Evolutionary conservation across 23 tunicate species (phyloP), one percentile per base, ranked within the genome.

Genomic region (Phallusia fumigata): DNA sequence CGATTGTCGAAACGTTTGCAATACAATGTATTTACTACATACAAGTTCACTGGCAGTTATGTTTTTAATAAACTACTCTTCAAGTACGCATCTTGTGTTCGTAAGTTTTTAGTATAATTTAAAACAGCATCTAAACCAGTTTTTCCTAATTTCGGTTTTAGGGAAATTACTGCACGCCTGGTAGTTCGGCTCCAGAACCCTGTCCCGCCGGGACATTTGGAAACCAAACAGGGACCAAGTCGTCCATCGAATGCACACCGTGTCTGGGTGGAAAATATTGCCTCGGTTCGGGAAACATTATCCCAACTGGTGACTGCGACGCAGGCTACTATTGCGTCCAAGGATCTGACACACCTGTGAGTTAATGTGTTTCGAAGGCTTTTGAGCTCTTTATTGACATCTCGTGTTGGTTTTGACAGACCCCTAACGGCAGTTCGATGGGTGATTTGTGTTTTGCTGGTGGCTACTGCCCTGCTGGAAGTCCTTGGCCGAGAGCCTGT

Each of bases 231-330:
- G 84, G 83, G 0, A 86, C 81, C 24, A 86, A 82, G 36, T 85
- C 75, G 52, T 44, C 87, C 15, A 34, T 78, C 8, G 98, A 94
- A 65, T 94, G 98, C 75, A 82, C 90, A 10, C 79, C 78, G 8
- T 94, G 98, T 65, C 74, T 89, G 15, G 98, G 98, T 1, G 98
- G 98, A 18, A 85, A 33, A 35, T 94, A 85, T 65, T 94, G 98
- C 50, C 58, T 8, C 10, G 97, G 95, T 16, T 22, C 52, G 3
- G 90, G 89, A 13, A 84, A 89, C 65, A 74, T 88, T 16, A 79
- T 69, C 74, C 91, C 90, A n/a, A 92, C 99, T 33, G 99, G 78
- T 22, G 47, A 30, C 32, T 97, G 99, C 49, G 32, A 28, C n/a
- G 95, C 89, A 19, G 99, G 99, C 32, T 88, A 79, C 80, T 97